Evolutionary conservation across 2,113 vertebrate genomes (phyloP), one percentile per base, ranked within the genome.

Genomic region (Oreocharis arfaki): DNA sequence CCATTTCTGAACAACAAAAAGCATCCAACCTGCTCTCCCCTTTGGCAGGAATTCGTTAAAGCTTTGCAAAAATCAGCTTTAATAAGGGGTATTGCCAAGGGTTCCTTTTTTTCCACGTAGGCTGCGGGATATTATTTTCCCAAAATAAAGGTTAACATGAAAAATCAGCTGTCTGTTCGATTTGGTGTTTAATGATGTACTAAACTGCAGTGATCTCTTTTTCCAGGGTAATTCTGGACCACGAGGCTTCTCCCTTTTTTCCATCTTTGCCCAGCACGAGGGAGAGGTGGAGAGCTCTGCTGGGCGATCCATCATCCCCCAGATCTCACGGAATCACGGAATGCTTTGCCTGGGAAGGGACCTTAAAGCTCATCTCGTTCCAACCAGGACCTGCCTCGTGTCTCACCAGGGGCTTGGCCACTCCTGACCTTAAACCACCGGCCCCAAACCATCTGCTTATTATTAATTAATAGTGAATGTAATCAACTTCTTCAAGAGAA

Each of bases 321-420:
- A 28, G 2, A 10, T 0, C 53, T n/a, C n/a, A 7, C 0, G 55
- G 70, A 52, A 53, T 5, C 13, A 11, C 0, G 6, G 53, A 22
- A 47, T 19, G 28, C 0, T 75, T 39, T n/a, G 39, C 13, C 33
- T 32, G 10, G 27, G 60, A 28, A 64, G 14, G 59, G 9, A 47
- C 28, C n/a, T 24, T 1, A 35, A 32, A 47, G 46, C 30, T 74
- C 87, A n/a, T 27, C 53, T 46, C 3, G 0, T 30, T 24, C 60
- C 59, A 52, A 3, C 12, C 77, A 81, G 27, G 28, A 59, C 53
- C 65, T 70, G 86, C 59, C 65, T n/a, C 9, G 0, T 8, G 39
- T 52, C 79, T 44, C 24, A 56, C 30, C 42, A 23, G 67, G 52
- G 73, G 17, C 52, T 78, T 55, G 74, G 88, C 37, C 67, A 46